Evolutionary conservation across 1,140 invertebrate species (phyloP), one percentile per base, ranked within the genome.

Genomic region (Ylistrum balloti): DNA sequence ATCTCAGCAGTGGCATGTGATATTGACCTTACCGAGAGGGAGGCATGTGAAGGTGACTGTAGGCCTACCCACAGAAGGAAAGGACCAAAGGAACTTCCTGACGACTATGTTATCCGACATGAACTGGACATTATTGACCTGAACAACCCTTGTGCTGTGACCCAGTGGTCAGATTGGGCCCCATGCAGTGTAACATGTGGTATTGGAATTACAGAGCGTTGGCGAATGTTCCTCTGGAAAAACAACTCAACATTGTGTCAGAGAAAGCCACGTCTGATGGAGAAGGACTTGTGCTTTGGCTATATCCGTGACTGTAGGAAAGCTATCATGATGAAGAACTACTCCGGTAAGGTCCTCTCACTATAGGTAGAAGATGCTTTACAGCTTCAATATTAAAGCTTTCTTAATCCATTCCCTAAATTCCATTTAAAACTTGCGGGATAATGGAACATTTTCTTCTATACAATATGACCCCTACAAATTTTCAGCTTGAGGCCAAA

Each of bases 161-260:
- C 96, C 11, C 95, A 96, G 0, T 97, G 97, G 97, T 96, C 96
- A 32, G 95, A 96, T 22, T 97, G 97, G 96, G 97, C 97, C 0
- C 95, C 97, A 2, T 98, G 97, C 93, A 97, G 97, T 85, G 97
- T 97, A 0, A 96, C 96, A 3, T 97, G 97, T 94, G 97, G 97
- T 10, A 91, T 93, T n/a, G 95, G 95, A 17, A 94, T 95, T 87
- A 92, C 93, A 86, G 95, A 95, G 90, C 45, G 94, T 33, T 94
- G 94, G 94, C 90, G 95, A 0, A 94, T 95, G 94, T 95, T 94
- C 90, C 89, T 94, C 3, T 87, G 91, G 22, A 93, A 94, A 33
- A 92, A 92, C 22, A 91, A 93, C 7, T 74, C 56, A 92, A 91
- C 9, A 32, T 92, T 91, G 33, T 92, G 93, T 35, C 92, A 93